Base-by-base conservation (phyloP, 2,113 vertebrate genomes). In the Urocitellus parryii region DNA sequence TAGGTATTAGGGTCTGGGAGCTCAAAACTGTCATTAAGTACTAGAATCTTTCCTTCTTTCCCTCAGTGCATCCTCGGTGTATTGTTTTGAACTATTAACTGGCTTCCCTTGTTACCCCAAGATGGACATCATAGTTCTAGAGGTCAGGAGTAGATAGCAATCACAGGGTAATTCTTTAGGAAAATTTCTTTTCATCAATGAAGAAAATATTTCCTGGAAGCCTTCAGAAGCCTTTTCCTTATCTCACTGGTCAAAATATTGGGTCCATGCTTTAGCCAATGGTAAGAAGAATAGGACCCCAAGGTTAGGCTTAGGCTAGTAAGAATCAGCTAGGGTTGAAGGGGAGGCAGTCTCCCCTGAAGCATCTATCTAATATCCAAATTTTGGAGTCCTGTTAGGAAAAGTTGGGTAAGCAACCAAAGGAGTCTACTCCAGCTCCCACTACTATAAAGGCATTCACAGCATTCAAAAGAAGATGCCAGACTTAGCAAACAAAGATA, bases 191-290 rank as follows among this genome's bases (percentile, higher is more conserved):
- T 88, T 86, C 48, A 68, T 58, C 29, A 67, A 17, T 39, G 81
- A 89, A 39, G 37, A 89, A 92, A 92, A n/a, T 61, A 80, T 42
- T 76, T 76, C 58, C 20, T 32, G 58, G 42, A 85, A 85, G 16
- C 39, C 67, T 76, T 13, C 39, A 72, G 67, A 12, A 85, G 4
- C 58, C 51, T 34, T 74, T 48, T 20, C 58, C 56, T 79, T 84
- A 37, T 25, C n/a, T 92, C 58, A 74, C 51, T 86, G 80, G 48
- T 56, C 68, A 96, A 34, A 92, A 79, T n/a, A 45, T 27, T 27
- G 5, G 37, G 53, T 11, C 48, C 37, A 61, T 11, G 3, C 34
- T 74, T 83, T 74, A 79, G 39, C 61, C 17, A 92, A 32, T 80
- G 20, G 27, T 27, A 80, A 92, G 45, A 84, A 25, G 70, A 32